These are phyloP conservation scores for Aphidoletes aphidimyza DNA, from an alignment of 2,888 invertebrate genomes.

Conservation along the genomic window DNA sequence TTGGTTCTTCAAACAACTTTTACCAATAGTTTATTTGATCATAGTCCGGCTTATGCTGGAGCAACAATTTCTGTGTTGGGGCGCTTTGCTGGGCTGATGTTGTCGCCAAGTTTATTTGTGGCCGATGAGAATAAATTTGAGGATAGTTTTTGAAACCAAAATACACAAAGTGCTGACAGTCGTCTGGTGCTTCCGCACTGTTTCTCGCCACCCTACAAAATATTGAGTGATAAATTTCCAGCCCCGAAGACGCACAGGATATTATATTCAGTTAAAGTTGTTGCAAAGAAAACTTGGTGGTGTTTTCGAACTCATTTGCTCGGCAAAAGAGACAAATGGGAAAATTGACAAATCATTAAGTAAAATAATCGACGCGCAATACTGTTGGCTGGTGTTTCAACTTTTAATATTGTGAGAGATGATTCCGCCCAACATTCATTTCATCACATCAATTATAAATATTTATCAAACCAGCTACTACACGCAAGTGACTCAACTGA, in stretches of 20 bases:
- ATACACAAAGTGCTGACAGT: constrained; percentile 45
- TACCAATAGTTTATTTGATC: constrained; percentile 4
- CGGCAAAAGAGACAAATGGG: constrained; percentile 6
- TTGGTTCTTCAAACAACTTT: not conserved
- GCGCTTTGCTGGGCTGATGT: too few relatives aligned
- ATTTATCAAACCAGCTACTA: too few relatives aligned
- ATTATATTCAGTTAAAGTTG: not conserved
- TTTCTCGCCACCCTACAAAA: too few relatives aligned
- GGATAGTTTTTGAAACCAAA: not conserved
- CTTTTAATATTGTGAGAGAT: too few relatives aligned
- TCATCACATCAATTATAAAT: too few relatives aligned
- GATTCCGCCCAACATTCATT: too few relatives aligned
- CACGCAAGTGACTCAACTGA: too few relatives aligned
- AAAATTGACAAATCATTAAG: constrained; percentile 33
- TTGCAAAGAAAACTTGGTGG: not conserved
- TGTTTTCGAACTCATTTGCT: not conserved
- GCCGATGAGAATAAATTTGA: not conserved
- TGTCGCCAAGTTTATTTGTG: constrained; percentile 34
- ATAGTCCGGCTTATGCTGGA: not conserved
- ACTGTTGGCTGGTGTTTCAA: too few relatives aligned
- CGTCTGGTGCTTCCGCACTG: not conserved
- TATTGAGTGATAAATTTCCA: too few relatives aligned
- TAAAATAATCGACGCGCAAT: not conserved
- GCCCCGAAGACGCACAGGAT: too few relatives aligned
- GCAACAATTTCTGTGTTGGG: constrained; percentile 15